These are phyloP conservation scores for Acanthurus lineatus DNA, from an alignment of 2,797 vertebrate species.

Conservation along the genomic window DNA sequence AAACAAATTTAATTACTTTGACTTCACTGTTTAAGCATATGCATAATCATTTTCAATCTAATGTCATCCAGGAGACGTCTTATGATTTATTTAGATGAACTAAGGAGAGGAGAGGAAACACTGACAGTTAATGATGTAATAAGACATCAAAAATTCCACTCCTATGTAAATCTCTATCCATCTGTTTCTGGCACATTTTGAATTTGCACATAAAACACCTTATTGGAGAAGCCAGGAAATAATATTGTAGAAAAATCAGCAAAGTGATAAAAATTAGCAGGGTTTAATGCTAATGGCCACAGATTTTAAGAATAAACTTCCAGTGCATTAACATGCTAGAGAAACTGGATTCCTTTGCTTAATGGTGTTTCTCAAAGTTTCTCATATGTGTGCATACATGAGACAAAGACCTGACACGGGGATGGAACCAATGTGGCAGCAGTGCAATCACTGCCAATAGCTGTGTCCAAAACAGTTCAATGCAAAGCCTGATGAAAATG, in stretches of 20 bases:
- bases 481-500: neutral
- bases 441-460: neutral
- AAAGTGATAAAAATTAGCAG: neutral
- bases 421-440: neutral
- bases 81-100: conserved; percentile 9
- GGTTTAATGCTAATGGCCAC: neutral
- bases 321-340: neutral
- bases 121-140: conserved; percentile 14
- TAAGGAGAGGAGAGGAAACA: conserved; percentile 8
- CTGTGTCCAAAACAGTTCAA: neutral
- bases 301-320: conserved; percentile 4
- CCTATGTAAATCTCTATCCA: neutral
- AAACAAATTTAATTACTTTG: conserved; percentile 53
- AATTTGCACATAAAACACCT: conserved; percentile 20
- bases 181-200: conserved; percentile 6
- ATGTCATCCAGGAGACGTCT: conserved; percentile 40
- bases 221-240: conserved; percentile 1
- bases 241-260: neutral
- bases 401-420: neutral
- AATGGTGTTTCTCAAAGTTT: neutral
- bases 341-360: neutral
- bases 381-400: neutral
- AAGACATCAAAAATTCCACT: neutral
- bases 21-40: conserved; percentile 42
- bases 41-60: conserved; percentile 48